Evolutionary conservation across 2,888 invertebrate species (phyloP).

Genomic region (Caenorhabditis zanzibari): DNA sequence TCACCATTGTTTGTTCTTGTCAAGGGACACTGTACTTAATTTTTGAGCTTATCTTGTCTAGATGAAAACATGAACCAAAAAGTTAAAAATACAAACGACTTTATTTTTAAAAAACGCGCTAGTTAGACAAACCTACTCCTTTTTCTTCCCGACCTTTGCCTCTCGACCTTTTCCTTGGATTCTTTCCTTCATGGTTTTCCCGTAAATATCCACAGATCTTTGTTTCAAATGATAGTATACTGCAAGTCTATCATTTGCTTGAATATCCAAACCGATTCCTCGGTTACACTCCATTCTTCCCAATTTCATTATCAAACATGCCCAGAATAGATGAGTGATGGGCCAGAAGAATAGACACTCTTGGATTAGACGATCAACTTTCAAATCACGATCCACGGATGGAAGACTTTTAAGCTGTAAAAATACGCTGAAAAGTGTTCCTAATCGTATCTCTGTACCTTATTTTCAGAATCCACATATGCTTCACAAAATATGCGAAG

Average conservation of each 20-base stretch:
- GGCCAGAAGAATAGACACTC: slow-evolving; percentile 43
- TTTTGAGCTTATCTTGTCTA: too few relatives aligned
- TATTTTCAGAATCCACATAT: slow-evolving; percentile 19
- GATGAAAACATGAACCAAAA: too few relatives aligned
- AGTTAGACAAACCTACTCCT: too few relatives aligned
- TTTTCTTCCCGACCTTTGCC: slow-evolving; percentile 2
- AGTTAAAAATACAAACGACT: too few relatives aligned
- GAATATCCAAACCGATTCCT: slow-evolving; percentile 1
- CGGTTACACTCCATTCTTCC: slow-evolving; percentile 8
- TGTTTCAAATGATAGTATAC: slow-evolving; percentile 28
- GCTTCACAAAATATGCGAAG: slow-evolving; percentile 1
- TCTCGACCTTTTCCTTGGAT: neutral
- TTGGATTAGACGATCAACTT: slow-evolving; percentile 12
- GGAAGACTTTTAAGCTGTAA: slow-evolving; percentile 16
- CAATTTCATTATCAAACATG: slow-evolving; percentile 7
- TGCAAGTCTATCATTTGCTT: slow-evolving; percentile 25
- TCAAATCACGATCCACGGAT: neutral
- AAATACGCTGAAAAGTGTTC: neutral
- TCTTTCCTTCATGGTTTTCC: neutral
- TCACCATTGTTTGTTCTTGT: too few relatives aligned
- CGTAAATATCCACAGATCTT: slow-evolving; percentile 1
- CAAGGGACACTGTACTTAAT: too few relatives aligned
- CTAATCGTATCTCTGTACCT: neutral
- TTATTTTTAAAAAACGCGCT: too few relatives aligned
- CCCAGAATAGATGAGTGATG: slow-evolving; percentile 31